These are phyloP conservation scores for Cremastinae sp. DNA, from an alignment of 2,888 invertebrate genomes.

Conservation along the genomic window DNA sequence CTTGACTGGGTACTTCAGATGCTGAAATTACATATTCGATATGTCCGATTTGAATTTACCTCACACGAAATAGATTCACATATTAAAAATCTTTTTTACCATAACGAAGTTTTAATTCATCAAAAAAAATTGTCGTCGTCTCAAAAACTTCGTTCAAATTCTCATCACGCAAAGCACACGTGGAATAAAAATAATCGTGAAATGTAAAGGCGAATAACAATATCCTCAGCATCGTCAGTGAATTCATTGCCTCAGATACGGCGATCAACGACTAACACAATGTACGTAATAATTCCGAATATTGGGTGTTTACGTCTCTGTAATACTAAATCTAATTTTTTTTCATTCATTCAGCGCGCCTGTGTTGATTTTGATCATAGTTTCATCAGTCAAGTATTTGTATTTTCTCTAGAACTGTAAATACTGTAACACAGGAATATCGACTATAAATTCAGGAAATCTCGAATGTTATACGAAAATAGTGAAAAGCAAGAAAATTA, in stretches of 20 bases:
- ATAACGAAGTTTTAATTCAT: constrained; percentile 61
- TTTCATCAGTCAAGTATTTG: no score
- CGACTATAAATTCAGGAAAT: no score
- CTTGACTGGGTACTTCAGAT: constrained; percentile 28
- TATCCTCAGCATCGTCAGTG: constrained; percentile 30
- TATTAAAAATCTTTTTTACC: constrained; percentile 59
- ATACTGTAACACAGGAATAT: no score
- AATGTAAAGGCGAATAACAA: constrained; percentile 6
- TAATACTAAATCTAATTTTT: constrained; percentile 60
- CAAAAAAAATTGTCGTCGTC: constrained; percentile 63
- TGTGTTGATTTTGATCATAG: neutral
- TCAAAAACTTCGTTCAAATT: constrained; percentile 57
- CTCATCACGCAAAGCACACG: neutral
- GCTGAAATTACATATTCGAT: constrained; percentile 43
- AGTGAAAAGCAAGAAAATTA: no score
- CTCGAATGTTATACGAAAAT: no score
- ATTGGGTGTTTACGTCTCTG: constrained; percentile 49
- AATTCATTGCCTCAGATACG: constrained; percentile 27
- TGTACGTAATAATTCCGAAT: neutral
- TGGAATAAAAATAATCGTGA: constrained; percentile 6
- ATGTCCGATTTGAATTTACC: neutral
- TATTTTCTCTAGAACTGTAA: no score
- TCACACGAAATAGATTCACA: no score
- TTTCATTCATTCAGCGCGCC: constrained; percentile 1
- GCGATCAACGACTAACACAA: neutral